phyloP scores from a whole-genome alignment of 2,113 vertebrate species.

The Chaetura pelagica region DNA sequence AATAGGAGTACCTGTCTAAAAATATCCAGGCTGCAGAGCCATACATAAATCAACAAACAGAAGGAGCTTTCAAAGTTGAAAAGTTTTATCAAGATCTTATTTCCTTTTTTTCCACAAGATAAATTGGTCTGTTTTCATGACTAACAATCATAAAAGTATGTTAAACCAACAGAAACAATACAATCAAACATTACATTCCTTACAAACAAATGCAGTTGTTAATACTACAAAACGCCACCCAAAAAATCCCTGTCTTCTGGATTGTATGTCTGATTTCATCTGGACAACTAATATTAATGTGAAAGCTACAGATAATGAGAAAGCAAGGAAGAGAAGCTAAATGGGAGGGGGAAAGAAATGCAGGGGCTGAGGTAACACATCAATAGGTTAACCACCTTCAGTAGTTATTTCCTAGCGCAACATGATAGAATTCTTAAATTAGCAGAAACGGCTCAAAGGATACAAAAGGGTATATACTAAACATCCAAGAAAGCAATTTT shows the following conservation, averaged over 20 bases:
- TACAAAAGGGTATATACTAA: background rate
- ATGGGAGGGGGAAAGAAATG: background rate
- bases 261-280: background rate
- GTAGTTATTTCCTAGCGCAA: background rate
- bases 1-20: conserved; percentile 33
- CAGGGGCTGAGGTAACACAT: background rate
- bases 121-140: background rate
- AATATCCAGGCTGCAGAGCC: conserved; percentile 30
- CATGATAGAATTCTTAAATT: background rate
- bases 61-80: conserved; percentile 38
- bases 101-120: background rate
- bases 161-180: background rate
- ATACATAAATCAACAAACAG: conserved; percentile 33
- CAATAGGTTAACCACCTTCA: background rate
- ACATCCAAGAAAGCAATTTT: background rate
- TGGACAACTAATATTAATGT: background rate
- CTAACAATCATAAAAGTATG: background rate
- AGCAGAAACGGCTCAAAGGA: background rate
- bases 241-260: background rate
- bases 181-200: background rate
- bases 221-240: background rate
- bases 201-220: background rate
- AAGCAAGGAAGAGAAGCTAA: background rate
- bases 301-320: background rate
- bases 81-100: conserved; percentile 31